Base-by-base conservation (phyloP, 2,113 vertebrate species). In the Pseudolaguvia tuberculata region DNA sequence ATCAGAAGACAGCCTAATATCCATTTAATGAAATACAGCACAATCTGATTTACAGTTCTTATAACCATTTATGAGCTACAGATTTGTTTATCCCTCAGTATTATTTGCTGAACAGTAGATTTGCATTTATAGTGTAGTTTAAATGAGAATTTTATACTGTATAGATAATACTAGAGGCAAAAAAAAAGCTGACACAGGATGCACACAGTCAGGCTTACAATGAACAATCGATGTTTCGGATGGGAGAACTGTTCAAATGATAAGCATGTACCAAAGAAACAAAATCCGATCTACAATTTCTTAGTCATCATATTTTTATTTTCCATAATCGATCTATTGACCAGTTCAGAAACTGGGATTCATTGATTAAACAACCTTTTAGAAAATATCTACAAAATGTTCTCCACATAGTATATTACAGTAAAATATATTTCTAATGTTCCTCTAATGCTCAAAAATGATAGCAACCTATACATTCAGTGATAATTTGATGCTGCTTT, bases 31-130 rank as follows among this genome's bases (percentile, higher is more conserved):
- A 82, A 75, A 85, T 85, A 78, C 72, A 70, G 76, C 72, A 76
- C 85, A 82, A 84, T 84, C 79, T 85, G 59, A 31, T 58, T 73
- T 68, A 78, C 81, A 66, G 81, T 78, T 74, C 82, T 85, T 79
- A 61, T 58, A 12, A 45, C 58, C 78, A 71, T 83, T 86, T 80
- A 73, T 70, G 58, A 75, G 76, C 63, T 10, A 2, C 58, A 82
- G 77, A 80, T 75, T 69, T 53, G 52, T 79, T 74, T 63, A 69
- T 15, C 17, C 56, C 62, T 62, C 8, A 47, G 27, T 31, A 21
- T 50, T 48, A 48, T 69, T 74, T 74, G 70, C 3, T n/a, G 55
- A 17, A 11, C 23, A 55, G 65, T 27, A 70, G 21, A 14, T 23
- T 25, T 23, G 23, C n/a, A 52, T 21, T 62, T 62, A 25, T 51